These are phyloP conservation scores for Drosophila nr. perissopoda DNA, from an alignment of 2,888 invertebrate genomes.

Conservation along the genomic window DNA sequence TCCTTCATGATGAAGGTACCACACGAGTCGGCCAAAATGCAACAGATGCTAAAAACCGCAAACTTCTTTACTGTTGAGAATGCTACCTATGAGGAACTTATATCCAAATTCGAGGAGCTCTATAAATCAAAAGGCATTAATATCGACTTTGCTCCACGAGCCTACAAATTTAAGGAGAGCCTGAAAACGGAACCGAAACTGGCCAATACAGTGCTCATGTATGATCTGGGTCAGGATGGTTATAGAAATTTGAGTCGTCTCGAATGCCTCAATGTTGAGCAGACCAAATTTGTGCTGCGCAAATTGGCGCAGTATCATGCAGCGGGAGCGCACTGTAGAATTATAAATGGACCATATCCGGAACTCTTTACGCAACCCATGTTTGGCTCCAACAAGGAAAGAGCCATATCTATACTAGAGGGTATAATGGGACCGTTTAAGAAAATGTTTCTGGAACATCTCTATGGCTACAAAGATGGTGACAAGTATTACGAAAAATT, in stretches of 20 bases:
- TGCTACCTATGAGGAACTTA: constrained; percentile 62
- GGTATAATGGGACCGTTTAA: constrained; percentile 48
- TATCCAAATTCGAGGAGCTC: constrained; percentile 68
- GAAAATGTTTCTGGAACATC: constrained; percentile 48
- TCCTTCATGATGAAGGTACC: constrained; percentile 80
- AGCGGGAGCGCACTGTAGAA: constrained; percentile 73
- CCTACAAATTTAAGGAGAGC: constrained; percentile 55
- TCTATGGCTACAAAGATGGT: constrained; percentile 51
- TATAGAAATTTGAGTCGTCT: constrained; percentile 78
- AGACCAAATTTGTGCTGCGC: constrained; percentile 72
- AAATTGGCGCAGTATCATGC: constrained; percentile 84
- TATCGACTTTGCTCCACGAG: constrained; percentile 60
- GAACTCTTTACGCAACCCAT: constrained; percentile 45
- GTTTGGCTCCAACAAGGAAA: constrained; percentile 36
- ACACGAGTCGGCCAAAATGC: constrained; percentile 65
- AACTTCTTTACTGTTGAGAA: constrained; percentile 75
- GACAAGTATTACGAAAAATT: constrained; percentile 64
- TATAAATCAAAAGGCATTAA: constrained; percentile 58
- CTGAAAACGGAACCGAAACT: constrained; percentile 54
- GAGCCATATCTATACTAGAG: constrained; percentile 47
- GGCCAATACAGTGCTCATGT: constrained; percentile 72
- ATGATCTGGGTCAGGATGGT: constrained; percentile 74
- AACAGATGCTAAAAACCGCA: constrained; percentile 56
- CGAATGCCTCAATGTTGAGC: constrained; percentile 77
- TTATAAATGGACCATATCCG: constrained; percentile 64